These are phyloP conservation scores for Channallabes apus DNA, from an alignment of 2,797 vertebrate genomes.

Conservation along the genomic window DNA sequence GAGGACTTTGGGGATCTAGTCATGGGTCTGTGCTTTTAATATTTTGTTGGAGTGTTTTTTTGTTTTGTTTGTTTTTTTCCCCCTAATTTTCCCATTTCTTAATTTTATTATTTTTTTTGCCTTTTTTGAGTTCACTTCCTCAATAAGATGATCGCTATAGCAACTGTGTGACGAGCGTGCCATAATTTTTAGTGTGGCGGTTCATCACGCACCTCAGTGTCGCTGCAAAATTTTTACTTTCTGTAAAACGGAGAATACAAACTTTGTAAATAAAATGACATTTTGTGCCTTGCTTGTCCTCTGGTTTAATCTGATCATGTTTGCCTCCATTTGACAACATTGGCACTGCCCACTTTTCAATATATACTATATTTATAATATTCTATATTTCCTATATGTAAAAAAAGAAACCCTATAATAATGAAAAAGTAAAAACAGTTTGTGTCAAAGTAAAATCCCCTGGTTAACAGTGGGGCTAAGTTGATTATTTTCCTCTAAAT, in stretches of 20 bases:
- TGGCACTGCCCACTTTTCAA: neutral
- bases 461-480: neutral
- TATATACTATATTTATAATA: too few species aligned
- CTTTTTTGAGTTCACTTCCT: constrained; percentile 58
- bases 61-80: constrained; percentile 67
- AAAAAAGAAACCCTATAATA: neutral
- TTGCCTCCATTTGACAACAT: constrained; percentile 27
- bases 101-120: constrained; percentile 45
- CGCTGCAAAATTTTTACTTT: constrained; percentile 97
- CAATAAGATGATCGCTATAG: constrained; percentile 89
- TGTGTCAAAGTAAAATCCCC: neutral
- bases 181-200: constrained; percentile 80
- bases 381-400: too few species aligned
- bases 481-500: neutral
- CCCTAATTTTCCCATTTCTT: constrained; percentile 45
- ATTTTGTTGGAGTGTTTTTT: constrained; percentile 80
- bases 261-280: constrained; percentile 99
- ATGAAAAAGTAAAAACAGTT: neutral
- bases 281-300: constrained; percentile 80
- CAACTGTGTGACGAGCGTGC: constrained; percentile 82
- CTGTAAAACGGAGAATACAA: constrained; percentile 85
- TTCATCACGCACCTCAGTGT: constrained; percentile 83
- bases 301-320: constrained; percentile 39
- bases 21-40: constrained; percentile 87
- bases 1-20: constrained; percentile 83